Base-by-base conservation (phyloP, 1,140 invertebrate genomes). In the Cyclargus thomasi region DNA sequence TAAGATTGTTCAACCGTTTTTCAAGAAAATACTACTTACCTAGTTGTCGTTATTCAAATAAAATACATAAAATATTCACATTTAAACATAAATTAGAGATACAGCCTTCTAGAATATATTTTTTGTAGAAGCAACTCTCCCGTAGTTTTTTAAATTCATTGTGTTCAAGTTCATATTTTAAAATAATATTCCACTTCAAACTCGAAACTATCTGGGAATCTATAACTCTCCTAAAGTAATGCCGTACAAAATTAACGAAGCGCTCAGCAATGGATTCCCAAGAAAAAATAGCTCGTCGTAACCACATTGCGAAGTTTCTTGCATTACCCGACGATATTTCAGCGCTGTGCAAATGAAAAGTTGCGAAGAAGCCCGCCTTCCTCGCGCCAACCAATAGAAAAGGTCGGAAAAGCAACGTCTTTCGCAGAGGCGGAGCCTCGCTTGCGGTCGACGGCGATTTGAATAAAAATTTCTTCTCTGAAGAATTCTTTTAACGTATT, bases 341-440 rank as follows among this genome's bases (percentile, higher is more conserved):
- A 89, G 83, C 75, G 73, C 79, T 76, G 81, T 87, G 83, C 87
- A 90, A 90, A 90, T 88, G 87, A 85, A 90, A 90, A 90, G 87
- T 90, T 86, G 79, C 81, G 77, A 85, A 88, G 84, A 86, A 75
- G 70, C 82, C 79, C 84, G 83, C 86, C 85, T 83, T 82, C 81
- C 77, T 65, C 67, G 69, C 75, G 77, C 70, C 74, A 86, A 81
- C 87, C 87, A 90, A 90, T 90, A 81, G 85, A 88, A 88, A 83
- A 85, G 71, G 82, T 81, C 78, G 84, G 81, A 81, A 82, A 83
- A 84, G 76, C 81, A 79, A 78, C 82, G 83, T 88, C 85, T 88
- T 89, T 79, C 78, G 74, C 71, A 80, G 77, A 85, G 86, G 87
- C 83, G 85, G 81, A 74, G 87, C 83, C 71, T 74, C 75, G 75